Percentiles rank a stretch among this genome's conserved stretches.
Conservation (phyloP, 2,113 vertebrate genomes). For the Mystacornis crossleyi region DNA sequence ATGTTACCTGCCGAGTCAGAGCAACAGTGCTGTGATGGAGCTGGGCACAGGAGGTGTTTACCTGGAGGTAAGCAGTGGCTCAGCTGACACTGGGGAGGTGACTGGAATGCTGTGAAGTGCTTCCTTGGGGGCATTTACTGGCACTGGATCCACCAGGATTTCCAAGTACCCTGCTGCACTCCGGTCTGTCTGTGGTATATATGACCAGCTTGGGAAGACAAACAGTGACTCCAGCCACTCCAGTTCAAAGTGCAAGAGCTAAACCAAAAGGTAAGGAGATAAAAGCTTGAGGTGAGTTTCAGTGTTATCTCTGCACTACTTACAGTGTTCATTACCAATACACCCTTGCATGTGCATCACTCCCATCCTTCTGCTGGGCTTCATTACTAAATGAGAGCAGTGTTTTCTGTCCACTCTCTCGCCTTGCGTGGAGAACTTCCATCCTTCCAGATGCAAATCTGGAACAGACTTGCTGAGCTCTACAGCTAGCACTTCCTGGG, state of each 20-base stretch:
- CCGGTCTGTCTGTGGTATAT: constrained; percentile 70
- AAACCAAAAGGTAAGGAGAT: not conserved
- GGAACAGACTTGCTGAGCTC: not conserved
- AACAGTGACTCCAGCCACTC: constrained; percentile 73
- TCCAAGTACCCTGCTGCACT: constrained; percentile 69
- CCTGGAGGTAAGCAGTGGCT: constrained; percentile 45
- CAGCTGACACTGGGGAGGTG: not conserved
- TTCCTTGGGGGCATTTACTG: constrained; percentile 41
- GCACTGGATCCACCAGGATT: constrained; percentile 74
- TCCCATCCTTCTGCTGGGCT: not conserved
- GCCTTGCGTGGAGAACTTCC: not conserved
- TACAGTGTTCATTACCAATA: not conserved
- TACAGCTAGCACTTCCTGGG: not conserved
- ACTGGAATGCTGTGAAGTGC: not conserved
- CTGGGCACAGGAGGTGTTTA: not conserved
- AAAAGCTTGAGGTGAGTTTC: not conserved
- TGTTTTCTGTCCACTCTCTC: not conserved
- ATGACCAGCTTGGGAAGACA: constrained; percentile 85
- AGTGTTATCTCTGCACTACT: not conserved
- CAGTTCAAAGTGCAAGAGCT: constrained; percentile 76
- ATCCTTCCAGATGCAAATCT: not conserved
- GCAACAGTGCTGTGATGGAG: not conserved
- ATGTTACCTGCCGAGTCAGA: not conserved
- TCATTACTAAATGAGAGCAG: not conserved
- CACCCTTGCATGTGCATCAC: not conserved